These are phyloP conservation scores for Diachasmimorpha longicaudata DNA, from an alignment of 1,140 invertebrate genomes.

Conservation along the genomic window DNA sequence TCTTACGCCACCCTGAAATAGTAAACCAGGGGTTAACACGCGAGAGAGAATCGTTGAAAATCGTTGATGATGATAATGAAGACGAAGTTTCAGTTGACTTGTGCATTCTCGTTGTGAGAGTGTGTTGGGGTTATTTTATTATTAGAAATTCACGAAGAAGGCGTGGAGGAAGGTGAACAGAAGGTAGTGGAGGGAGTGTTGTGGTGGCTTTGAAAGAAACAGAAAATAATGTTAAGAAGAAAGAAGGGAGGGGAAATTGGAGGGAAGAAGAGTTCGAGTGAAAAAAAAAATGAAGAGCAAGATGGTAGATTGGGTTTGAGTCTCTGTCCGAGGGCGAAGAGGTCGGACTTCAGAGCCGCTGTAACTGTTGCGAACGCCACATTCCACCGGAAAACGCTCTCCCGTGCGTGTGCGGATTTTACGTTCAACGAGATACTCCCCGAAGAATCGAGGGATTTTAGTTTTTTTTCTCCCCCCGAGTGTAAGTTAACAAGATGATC, in stretches of 20 bases:
- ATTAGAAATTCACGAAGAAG: conserved; percentile 6
- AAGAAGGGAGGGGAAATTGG: background rate
- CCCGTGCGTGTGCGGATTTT: conserved; percentile 41
- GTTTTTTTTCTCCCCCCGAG: conserved; percentile 9
- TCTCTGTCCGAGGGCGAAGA: conserved; percentile 41
- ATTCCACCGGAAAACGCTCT: conserved; percentile 62
- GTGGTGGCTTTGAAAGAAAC: background rate
- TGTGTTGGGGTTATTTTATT: background rate
- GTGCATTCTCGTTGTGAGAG: background rate
- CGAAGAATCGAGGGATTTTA: conserved; percentile 13
- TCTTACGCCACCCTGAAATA: background rate
- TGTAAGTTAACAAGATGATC: conserved; percentile 12
- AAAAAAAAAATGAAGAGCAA: background rate
- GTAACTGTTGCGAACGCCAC: conserved; percentile 65
- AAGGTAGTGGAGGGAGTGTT: background rate
- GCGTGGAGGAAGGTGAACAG: background rate
- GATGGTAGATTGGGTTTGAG: conserved; percentile 27
- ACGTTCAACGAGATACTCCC: conserved; percentile 38
- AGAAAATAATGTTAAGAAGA: background rate
- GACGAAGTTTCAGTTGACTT: background rate
- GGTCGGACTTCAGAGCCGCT: conserved; percentile 60
- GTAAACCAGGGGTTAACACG: background rate
- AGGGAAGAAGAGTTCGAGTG: conserved; percentile 6
- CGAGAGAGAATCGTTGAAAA: background rate
- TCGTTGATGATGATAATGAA: background rate